These are phyloP conservation scores for Ivindomyrus marchei DNA, from an alignment of 2,113 vertebrate species.

Conservation along the genomic window DNA sequence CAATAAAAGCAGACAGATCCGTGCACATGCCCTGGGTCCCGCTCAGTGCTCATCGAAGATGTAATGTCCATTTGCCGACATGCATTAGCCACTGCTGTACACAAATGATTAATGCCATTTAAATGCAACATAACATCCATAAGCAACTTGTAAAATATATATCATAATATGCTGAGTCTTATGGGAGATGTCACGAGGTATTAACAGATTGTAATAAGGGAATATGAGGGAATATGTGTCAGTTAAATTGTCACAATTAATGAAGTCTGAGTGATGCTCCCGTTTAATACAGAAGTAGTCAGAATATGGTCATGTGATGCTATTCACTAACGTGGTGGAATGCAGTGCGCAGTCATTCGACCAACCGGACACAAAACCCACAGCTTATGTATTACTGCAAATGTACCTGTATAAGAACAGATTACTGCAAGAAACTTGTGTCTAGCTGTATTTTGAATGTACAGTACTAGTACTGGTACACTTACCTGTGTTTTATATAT, in stretches of 20 bases:
- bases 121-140: background rate
- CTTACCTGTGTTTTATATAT: no score
- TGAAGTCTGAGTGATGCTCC: background rate
- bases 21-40: no score
- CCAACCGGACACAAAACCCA: background rate
- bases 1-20: background rate
- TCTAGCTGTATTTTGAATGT: no score
- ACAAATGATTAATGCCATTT: background rate
- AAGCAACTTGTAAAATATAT: slow-evolving; percentile 1
- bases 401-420: background rate
- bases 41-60: background rate
- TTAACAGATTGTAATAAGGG: background rate
- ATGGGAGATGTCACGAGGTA: background rate
- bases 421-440: background rate
- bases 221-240: background rate
- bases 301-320: background rate
- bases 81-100: background rate
- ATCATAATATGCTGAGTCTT: background rate
- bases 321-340: background rate
- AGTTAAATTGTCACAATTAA: background rate
- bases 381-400: background rate
- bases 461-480: no score
- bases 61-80: background rate
- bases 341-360: background rate
- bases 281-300: background rate